Evolutionary conservation across 2,888 invertebrate genomes (phyloP).

Genomic region (Hydriomena furcata): DNA sequence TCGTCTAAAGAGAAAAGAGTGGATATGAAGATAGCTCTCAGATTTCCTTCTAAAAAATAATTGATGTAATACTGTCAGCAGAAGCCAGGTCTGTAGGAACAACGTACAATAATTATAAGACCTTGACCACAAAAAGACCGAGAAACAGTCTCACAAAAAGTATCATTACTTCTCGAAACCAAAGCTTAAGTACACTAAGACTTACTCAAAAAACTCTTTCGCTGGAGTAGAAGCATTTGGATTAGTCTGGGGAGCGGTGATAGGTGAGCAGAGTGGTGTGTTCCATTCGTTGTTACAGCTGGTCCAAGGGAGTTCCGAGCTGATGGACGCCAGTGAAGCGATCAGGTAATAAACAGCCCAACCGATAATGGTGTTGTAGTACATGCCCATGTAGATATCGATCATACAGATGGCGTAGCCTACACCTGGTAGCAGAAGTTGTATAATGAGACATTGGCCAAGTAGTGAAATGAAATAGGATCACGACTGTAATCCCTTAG

Average conservation of each 20-base stretch:
- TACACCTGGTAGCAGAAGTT: conserved; percentile 87
- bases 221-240: conserved; percentile 89
- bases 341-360: conserved; percentile 97
- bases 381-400: conserved; percentile 97
- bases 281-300: conserved; percentile 95
- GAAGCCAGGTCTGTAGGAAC: no score
- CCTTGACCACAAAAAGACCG: no score
- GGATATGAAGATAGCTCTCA: no score
- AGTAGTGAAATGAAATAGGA: no score
- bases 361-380: conserved; percentile 98
- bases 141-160: no score
- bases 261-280: conserved; percentile 88
- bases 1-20: conserved; percentile 83
- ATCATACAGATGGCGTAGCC: conserved; percentile 98
- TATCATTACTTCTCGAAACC: no score
- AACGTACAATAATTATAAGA: no score
- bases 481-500: no score
- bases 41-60: no score
- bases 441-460: not conserved
- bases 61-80: no score
- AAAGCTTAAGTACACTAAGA: no score
- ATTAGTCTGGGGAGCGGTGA: conserved; percentile 80
- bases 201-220: conserved; percentile 95
- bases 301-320: conserved; percentile 93
- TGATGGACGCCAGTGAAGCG: conserved; percentile 92